phyloP scores from a whole-genome alignment of 2,113 vertebrate genomes.

The Heliornis fulica region DNA sequence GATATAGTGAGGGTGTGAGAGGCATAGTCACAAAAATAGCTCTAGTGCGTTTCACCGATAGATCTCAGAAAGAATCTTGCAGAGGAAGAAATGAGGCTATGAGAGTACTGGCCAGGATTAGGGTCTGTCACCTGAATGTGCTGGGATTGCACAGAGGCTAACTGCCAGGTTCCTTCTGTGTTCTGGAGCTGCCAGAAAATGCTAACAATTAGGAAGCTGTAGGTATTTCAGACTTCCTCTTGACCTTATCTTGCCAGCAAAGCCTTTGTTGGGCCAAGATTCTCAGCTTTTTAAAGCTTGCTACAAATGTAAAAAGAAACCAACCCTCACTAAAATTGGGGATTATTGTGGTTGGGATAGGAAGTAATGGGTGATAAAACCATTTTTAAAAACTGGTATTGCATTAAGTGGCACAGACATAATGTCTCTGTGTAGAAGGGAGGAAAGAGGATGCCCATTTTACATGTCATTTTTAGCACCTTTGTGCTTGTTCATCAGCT shows the following conservation, averaged over 20 bases:
- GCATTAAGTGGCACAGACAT: not conserved
- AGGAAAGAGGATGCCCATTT: not conserved
- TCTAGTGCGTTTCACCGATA: not conserved
- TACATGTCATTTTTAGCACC: not conserved
- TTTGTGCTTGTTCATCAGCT: not conserved
- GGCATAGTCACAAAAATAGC: accelerated
- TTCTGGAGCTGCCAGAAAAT: not conserved
- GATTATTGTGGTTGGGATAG: not conserved
- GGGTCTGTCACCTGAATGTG: not conserved
- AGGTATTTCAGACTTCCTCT: not conserved
- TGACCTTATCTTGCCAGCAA: not conserved
- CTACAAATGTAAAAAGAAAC: not conserved
- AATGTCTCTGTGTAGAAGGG: not conserved
- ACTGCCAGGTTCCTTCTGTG: not conserved
- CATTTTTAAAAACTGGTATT: not conserved
- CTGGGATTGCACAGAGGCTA: not conserved
- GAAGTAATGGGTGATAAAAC: not conserved
- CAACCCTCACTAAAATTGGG: not conserved
- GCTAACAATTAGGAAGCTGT: not conserved
- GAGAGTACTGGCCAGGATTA: not conserved
- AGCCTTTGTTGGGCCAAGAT: not conserved
- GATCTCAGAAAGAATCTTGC: not conserved
- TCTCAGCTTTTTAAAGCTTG: not conserved
- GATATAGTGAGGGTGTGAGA: not conserved
- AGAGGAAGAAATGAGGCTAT: not conserved